Base-by-base conservation (phyloP, 2,888 invertebrate species). In the Chymomyza amoena region DNA sequence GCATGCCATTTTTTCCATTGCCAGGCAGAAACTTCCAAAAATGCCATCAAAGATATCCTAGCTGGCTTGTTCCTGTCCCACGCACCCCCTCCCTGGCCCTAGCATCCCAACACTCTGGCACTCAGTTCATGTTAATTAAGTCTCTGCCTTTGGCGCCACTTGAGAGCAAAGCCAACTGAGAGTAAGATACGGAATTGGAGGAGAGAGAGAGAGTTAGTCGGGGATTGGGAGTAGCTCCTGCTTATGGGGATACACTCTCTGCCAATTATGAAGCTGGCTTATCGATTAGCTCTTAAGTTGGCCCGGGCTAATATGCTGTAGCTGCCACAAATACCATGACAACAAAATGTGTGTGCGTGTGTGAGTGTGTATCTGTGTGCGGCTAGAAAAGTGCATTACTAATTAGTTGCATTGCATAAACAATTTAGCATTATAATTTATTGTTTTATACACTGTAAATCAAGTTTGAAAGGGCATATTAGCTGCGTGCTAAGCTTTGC, bases 331-430 rank as follows among this genome's bases (percentile, higher is more conserved):
- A 45, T 45, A 13, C 39, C 13, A 10, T 13, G 4, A 45, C 39
- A 45, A 10, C 7, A 13, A 25, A 28, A 4, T 57, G 20, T 32
- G 32, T 6, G 16, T 16, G 5, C n/a, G 5, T 7, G n/a, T 56
- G 36, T n/a, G 32, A 1, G 20, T 50, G 18, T 15, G 5, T 7
- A 2, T 69, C 56, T 63, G 59, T 10, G 39, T 16, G n/a, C 39
- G 61, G 39, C 15, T 6, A 45, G 61, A 32, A 68, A 66, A 39
- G 67, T 52, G 61, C 65, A 72, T 66, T 75, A 78, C 73, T 87
- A 83, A 83, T 87, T 83, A 85, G 80, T 86, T 74, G 79, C 74
- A 77, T 78, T 77, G 77, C 77, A 85, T 85, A 81, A 88, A 83
- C 86, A 83, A 78, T 84, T 81, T 80, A 83, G 73, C 79, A 77